A percentile compares a stretch with the other conserved stretches of the same genome.
phyloP scores from a whole-genome alignment of 2,797 vertebrate species.

The Myiothlypis coronata region DNA sequence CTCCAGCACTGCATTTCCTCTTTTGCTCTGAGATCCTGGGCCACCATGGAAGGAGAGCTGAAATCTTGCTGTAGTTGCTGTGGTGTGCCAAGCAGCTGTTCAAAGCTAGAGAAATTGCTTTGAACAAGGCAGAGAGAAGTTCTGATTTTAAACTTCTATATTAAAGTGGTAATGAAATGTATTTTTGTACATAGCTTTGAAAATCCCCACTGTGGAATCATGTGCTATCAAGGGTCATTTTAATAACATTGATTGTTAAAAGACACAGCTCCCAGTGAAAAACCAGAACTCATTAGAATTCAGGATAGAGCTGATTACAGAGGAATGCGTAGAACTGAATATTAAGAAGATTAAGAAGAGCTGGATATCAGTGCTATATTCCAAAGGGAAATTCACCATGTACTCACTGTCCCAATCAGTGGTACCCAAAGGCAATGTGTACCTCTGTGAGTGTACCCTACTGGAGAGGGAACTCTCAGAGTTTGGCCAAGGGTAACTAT shows the following conservation, averaged over 20 bases:
- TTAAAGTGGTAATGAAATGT: slow-evolving; percentile 47
- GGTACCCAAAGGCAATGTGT: slow-evolving; percentile 72
- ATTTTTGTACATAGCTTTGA: slow-evolving; percentile 50
- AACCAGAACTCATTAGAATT: slow-evolving; percentile 65
- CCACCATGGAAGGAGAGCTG: background rate
- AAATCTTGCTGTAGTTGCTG: background rate
- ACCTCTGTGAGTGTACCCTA: slow-evolving; percentile 31
- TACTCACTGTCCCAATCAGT: slow-evolving; percentile 61
- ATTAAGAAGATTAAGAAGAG: slow-evolving; percentile 70
- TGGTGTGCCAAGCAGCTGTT: background rate
- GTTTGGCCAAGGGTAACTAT: slow-evolving; percentile 76
- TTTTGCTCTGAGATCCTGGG: background rate
- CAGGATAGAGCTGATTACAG: slow-evolving; percentile 67
- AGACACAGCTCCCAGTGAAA: slow-evolving; percentile 39
- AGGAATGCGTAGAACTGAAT: slow-evolving; percentile 56
- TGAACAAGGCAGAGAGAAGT: slow-evolving; percentile 51
- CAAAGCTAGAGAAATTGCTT: slow-evolving; percentile 41
- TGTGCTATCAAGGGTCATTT: slow-evolving; percentile 59
- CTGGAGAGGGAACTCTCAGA: slow-evolving; percentile 55
- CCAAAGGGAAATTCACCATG: slow-evolving; percentile 64
- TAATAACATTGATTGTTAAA: slow-evolving; percentile 65
- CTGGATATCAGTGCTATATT: slow-evolving; percentile 23
- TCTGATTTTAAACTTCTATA: slow-evolving; percentile 47
- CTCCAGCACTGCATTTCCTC: background rate
- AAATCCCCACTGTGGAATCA: slow-evolving; percentile 39